Conservation (phyloP, 2,888 invertebrate species). For the Pristionchus entomophagus region DNA sequence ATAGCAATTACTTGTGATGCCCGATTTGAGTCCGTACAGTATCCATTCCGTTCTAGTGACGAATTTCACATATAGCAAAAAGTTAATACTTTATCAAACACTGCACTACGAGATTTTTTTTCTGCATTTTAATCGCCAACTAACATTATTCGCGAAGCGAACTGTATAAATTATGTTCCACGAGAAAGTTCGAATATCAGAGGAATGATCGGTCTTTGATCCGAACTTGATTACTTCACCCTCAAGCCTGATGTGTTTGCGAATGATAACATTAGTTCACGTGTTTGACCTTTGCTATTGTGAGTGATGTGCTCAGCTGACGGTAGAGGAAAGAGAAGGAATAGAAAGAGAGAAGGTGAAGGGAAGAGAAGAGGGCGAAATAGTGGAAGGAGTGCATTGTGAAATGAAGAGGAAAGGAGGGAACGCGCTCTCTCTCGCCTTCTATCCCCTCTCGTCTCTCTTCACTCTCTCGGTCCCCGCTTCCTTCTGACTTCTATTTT, state of each 20-base stretch:
- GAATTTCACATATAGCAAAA: background rate
- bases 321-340: background rate
- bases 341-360: background rate
- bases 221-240: background rate
- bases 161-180: background rate
- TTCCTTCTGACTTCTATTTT: slow-evolving; percentile 21
- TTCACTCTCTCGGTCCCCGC: background rate
- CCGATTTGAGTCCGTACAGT: background rate
- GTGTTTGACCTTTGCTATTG: slow-evolving; percentile 17
- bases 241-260: background rate
- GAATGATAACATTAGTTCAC: background rate
- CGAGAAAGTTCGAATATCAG: background rate
- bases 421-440: background rate
- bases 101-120: background rate
- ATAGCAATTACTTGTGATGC: background rate
- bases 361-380: background rate
- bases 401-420: slow-evolving; percentile 3
- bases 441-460: background rate
- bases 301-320: background rate
- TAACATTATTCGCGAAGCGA: slow-evolving; percentile 14
- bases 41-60: background rate
- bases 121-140: background rate
- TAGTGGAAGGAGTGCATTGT: slow-evolving; percentile 24
- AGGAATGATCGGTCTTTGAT: background rate
- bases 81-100: background rate